Conservation (phyloP, 2,113 vertebrate species). For the Struthidea cinerea region DNA sequence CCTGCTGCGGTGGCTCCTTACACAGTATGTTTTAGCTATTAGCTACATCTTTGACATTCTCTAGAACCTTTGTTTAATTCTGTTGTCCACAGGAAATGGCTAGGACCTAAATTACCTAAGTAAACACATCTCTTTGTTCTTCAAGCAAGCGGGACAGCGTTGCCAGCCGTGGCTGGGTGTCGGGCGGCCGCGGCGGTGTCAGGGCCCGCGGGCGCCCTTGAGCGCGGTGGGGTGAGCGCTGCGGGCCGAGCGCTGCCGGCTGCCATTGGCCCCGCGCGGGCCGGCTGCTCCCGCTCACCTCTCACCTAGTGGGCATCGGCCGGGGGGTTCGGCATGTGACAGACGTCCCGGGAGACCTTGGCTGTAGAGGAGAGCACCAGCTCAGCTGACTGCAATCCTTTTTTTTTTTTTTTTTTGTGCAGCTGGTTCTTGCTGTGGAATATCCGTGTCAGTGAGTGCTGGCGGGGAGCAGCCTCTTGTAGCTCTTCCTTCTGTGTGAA, state of each 20-base stretch:
- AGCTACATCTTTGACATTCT: background rate
- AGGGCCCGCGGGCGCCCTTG: background rate
- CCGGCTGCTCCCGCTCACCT: constrained; percentile 73
- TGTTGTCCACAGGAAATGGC: background rate
- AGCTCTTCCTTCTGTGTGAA: background rate
- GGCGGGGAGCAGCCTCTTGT: background rate
- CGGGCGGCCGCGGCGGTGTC: background rate
- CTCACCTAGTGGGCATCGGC: constrained; percentile 77
- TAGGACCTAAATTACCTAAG: background rate
- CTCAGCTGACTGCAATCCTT: constrained; percentile 13
- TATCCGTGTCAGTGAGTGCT: constrained; percentile 35
- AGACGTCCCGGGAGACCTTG: constrained; percentile 70
- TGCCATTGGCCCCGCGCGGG: constrained; percentile 80
- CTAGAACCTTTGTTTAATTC: background rate
- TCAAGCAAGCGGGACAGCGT: background rate
- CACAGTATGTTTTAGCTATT: background rate
- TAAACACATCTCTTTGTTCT: background rate
- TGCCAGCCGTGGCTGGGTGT: background rate
- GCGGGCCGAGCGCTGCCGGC: constrained; percentile 52
- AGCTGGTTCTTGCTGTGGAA: background rate
- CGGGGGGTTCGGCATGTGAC: constrained; percentile 65
- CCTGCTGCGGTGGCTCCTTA: background rate
- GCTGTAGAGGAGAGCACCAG: constrained; percentile 35
- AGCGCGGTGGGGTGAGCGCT: constrained; percentile 76
- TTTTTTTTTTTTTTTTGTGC: background rate